Evolutionary conservation across 2,888 invertebrate genomes (phyloP), one percentile per base, ranked within the genome.

Genomic region (Labia minor): DNA sequence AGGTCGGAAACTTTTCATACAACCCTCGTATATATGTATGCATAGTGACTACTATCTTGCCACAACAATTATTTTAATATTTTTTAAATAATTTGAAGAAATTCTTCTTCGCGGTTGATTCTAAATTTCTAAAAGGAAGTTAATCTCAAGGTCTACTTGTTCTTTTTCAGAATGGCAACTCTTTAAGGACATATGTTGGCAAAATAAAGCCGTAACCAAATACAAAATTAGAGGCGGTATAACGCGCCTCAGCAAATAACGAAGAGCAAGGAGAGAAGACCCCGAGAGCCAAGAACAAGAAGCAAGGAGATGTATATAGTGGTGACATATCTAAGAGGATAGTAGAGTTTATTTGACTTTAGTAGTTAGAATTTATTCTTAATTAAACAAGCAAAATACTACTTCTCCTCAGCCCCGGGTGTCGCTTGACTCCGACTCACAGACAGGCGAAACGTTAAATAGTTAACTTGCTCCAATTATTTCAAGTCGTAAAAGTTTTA

Each of bases 291-390:
- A 49, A 49, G 49, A 49, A 49, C 49, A 49, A 49, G 49, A 16
- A 49, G 16, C n/a, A 14, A 49, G 49, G 49, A 49, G 49, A 49
- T 49, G 16, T 49, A 49, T 49, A 49, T 16, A 49, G 49, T 49
- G 49, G 49, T 49, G 49, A 49, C 49, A 49, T 49, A 49, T 49
- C 49, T 49, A 49, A 49, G 49, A 49, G 49, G 49, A 49, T 49
- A 49, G 6, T 49, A 49, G 49, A 49, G 49, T 49, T 49, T 49
- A 49, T 49, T 49, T 49, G 49, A 49, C 49, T 49, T 49, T 49
- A 49, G 49, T 49, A 49, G 49, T 49, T 49, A 49, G 49, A 49
- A 49, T 49, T 49, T 49, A 49, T 49, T 49, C 49, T 49, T 49
- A 49, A 49, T 49, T 49, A 49, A 49, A 49, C 49, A 49, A 49